Percentiles rank a stretch among this genome's conserved stretches.
phyloP scores from a whole-genome alignment of 2,113 vertebrate species.

The Myodes glareolus region DNA sequence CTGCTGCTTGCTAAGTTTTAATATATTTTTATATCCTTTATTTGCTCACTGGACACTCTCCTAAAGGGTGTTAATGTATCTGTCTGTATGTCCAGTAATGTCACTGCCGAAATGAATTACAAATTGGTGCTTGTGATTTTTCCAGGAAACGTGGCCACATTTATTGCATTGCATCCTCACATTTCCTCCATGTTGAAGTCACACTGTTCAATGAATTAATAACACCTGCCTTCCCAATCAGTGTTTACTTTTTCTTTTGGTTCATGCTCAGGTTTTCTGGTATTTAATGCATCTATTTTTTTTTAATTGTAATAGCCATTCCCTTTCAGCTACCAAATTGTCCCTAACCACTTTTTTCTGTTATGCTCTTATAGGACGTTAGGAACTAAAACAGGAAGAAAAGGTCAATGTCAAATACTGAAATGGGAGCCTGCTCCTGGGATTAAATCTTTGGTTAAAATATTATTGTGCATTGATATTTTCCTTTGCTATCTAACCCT shows the following conservation, averaged over 20 bases:
- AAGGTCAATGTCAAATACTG: background rate
- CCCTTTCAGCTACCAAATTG: background rate
- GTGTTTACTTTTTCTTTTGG: background rate
- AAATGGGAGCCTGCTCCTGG: background rate
- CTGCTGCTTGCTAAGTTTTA: background rate
- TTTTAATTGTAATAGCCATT: background rate
- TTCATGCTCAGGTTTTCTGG: background rate
- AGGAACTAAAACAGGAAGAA: background rate
- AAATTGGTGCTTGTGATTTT: background rate
- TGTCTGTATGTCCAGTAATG: background rate
- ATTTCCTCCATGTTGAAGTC: background rate
- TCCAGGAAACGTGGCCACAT: rapidly evolving
- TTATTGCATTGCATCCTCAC: background rate
- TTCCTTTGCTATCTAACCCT: background rate
- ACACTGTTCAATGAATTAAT: background rate
- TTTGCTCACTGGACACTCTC: background rate
- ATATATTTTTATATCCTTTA: background rate
- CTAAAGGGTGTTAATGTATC: background rate
- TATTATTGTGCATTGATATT: background rate
- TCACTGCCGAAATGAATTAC: background rate
- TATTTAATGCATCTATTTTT: background rate
- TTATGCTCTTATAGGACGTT: background rate
- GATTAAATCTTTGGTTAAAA: background rate
- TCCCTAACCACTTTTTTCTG: background rate
- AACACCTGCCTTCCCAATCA: background rate